Evolutionary conservation across 2,797 vertebrate genomes (phyloP), one percentile per base, ranked within the genome.

Genomic region (Cirrhinus molitorella): DNA sequence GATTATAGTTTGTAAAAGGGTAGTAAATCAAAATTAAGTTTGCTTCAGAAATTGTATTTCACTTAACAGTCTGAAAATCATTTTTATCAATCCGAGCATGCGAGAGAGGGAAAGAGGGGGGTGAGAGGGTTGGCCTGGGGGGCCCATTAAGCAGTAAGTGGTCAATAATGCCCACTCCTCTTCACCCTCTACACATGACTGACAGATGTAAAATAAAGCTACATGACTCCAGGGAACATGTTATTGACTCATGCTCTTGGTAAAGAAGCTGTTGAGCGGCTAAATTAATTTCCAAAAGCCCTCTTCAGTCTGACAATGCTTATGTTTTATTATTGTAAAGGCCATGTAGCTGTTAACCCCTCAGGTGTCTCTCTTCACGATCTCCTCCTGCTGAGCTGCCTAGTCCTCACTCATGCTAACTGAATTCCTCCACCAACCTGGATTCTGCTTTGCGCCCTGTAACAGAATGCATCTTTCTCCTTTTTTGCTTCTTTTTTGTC

Each of bases 271-370:
- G 93, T 90, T 93, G 92, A 95, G 93, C 89, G 85, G 89, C 89
- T 90, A 94, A 95, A 95, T 95, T 94, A 93, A 94, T 93, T 94
- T 94, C 91, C 91, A 93, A 93, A 87, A 91, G 92, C 89, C 91
- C 93, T 93, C 92, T 93, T 92, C 91, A 91, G 91, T 90, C 91
- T 83, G 89, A 91, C 91, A 49, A 81, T 81, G 80, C 76, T 76
- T 75, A 79, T 63, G 43, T 68, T 19, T 85, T 87, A 85, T 86
- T 76, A 85, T 84, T 19, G 70, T 71, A 85, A 75, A 80, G 71
- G 68, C 59, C 66, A 75, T 85, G 73, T 65, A 66, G 59, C 40
- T 68, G 75, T 87, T 87, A 87, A 80, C 86, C 79, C 67, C 75
- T 43, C n/a, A 37, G 57, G 57, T 81, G 53, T 34, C 47, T 74